phyloP scores from a whole-genome alignment of 2,888 invertebrate genomes.

The Chirona hameri region DNA sequence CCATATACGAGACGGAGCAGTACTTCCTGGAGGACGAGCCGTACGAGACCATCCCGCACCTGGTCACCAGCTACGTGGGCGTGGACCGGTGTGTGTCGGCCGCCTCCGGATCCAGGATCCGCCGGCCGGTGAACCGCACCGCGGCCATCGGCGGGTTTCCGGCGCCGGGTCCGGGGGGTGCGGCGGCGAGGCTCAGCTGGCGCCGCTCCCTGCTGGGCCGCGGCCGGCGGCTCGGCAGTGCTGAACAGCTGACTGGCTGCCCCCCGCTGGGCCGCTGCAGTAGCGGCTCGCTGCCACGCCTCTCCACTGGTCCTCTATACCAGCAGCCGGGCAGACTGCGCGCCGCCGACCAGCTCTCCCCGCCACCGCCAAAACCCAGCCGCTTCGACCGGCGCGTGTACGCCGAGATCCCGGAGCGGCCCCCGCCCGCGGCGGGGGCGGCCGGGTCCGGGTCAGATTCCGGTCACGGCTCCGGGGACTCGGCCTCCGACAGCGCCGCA shows the following conservation, averaged over 20 bases:
- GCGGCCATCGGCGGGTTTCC: slow-evolving; percentile 53
- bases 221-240: slow-evolving; percentile 24
- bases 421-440: slow-evolving; percentile 47
- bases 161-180: background rate
- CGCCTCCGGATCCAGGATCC: slow-evolving; percentile 82
- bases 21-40: slow-evolving; percentile 92
- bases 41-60: slow-evolving; percentile 86
- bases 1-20: slow-evolving; percentile 85
- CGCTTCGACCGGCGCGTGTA: slow-evolving; percentile 9
- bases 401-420: slow-evolving; percentile 48
- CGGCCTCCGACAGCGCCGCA: slow-evolving; percentile 49
- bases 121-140: slow-evolving; percentile 76
- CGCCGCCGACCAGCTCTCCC: background rate
- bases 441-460: slow-evolving; percentile 73
- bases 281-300: slow-evolving; percentile 37
- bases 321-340: background rate
- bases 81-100: slow-evolving; percentile 84
- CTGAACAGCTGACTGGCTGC: background rate
- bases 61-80: slow-evolving; percentile 89
- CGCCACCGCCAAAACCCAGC: slow-evolving; percentile 8
- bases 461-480: slow-evolving; percentile 83
- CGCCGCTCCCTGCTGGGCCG: slow-evolving; percentile 29
- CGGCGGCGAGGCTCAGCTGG: slow-evolving; percentile 1
- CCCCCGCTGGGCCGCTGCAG: slow-evolving; percentile 41
- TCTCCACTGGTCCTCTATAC: background rate